phyloP scores from a whole-genome alignment of 2,113 vertebrate genomes.

The Cyphomyrus discorhynchus region DNA sequence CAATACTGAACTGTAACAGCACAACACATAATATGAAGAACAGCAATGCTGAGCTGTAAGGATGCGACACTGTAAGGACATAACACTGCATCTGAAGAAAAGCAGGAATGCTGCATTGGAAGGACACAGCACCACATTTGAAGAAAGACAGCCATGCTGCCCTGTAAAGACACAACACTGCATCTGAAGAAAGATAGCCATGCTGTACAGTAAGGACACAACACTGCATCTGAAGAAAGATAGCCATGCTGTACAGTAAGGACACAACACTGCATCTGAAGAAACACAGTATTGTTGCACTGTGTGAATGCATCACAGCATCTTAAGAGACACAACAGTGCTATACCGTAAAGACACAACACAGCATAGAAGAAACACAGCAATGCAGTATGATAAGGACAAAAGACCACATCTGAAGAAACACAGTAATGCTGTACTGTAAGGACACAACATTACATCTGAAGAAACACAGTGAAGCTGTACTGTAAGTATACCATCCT shows the following conservation, averaged over 20 bases:
- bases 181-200: conserved; percentile 23
- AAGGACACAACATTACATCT: background rate
- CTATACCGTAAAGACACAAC: conserved; percentile 23
- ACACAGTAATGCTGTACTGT: background rate
- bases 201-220: background rate
- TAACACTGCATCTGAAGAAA: background rate
- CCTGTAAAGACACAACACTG: background rate
- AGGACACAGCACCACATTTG: background rate
- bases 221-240: background rate
- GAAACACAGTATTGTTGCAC: background rate
- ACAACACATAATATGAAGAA: conserved; percentile 27
- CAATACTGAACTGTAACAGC: conserved; percentile 25
- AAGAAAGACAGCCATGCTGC: background rate
- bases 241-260: background rate
- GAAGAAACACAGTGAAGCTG: background rate
- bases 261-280: background rate
- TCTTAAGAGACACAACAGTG: background rate
- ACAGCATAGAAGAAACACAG: background rate
- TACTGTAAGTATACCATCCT: background rate
- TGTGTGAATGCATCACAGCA: background rate
- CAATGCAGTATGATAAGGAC: background rate
- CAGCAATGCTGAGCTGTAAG: background rate
- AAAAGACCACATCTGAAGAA: background rate
- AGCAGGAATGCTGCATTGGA: background rate
- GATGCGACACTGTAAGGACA: background rate